Conservation (phyloP, 2,113 vertebrate genomes). For the Rhegmatorhina hoffmannsi region DNA sequence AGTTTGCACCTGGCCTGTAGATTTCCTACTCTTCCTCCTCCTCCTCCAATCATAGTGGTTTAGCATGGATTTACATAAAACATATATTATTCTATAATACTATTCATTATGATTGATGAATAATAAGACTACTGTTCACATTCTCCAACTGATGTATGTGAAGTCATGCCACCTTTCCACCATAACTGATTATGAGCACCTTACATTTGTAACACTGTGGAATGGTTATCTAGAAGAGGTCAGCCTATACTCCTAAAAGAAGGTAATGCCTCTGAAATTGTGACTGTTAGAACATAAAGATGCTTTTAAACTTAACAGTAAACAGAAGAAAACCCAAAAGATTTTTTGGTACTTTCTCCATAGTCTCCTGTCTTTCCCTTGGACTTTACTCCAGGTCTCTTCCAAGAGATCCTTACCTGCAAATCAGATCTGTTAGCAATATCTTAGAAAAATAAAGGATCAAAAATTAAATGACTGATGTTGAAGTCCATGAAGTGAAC, state of each 20-base stretch:
- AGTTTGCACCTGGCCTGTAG: neutral
- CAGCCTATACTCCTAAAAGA: neutral
- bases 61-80: neutral
- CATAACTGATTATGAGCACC: neutral
- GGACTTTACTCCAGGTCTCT: neutral
- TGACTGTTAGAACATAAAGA: neutral
- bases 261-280: neutral
- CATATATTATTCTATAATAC: neutral
- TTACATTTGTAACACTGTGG: neutral
- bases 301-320: neutral
- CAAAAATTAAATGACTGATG: neutral
- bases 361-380: neutral
- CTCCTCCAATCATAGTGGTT: neutral
- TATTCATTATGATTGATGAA: neutral
- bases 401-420: neutral
- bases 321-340: fast-evolving
- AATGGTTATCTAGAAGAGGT: neutral
- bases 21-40: neutral
- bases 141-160: neutral
- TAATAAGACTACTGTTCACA: neutral
- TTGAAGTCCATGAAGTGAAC: neutral
- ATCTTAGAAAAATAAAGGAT: neutral
- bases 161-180: neutral
- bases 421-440: neutral
- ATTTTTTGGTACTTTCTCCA: neutral